Conservation (phyloP, 2,797 vertebrate species). For the Remorina albescens region DNA sequence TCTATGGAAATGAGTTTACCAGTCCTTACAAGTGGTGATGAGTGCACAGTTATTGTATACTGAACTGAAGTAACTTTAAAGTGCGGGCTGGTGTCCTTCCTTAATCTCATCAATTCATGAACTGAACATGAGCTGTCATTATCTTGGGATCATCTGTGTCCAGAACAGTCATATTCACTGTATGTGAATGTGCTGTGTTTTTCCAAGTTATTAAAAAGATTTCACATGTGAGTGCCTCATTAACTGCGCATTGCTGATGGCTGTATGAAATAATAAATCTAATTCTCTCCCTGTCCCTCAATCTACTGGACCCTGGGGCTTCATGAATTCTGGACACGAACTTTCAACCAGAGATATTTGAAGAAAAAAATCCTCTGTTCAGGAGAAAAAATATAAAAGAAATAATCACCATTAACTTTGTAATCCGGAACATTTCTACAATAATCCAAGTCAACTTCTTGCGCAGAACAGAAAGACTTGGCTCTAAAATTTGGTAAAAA, state of each 20-base stretch:
- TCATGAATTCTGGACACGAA: constrained; percentile 4
- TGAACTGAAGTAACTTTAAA: too few relatives aligned
- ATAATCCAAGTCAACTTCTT: not conserved
- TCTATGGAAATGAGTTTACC: too few relatives aligned
- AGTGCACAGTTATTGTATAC: too few relatives aligned
- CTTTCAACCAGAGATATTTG: constrained; percentile 6
- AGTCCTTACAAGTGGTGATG: too few relatives aligned
- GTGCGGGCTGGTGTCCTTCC: too few relatives aligned
- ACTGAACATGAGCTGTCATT: not conserved
- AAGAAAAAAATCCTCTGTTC: not conserved
- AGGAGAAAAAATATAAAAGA: constrained; percentile 2
- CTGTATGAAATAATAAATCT: constrained; percentile 5
- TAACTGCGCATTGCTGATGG: not conserved
- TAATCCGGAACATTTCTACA: not conserved
- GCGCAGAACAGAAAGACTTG: too few relatives aligned
- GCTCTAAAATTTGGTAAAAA: too few relatives aligned
- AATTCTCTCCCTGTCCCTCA: not conserved
- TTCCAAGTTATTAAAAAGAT: not conserved
- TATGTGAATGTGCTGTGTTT: not conserved
- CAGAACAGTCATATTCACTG: not conserved
- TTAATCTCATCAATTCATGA: too few relatives aligned
- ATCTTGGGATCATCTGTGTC: not conserved
- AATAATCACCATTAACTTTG: constrained; percentile 4
- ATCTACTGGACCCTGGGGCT: not conserved
- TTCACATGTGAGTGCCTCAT: not conserved